A percentile compares a stretch with the other conserved stretches of the same genome.
Evolutionary conservation across 2,113 vertebrate species (phyloP).

Genomic region (Aspiorhynchus laticeps): DNA sequence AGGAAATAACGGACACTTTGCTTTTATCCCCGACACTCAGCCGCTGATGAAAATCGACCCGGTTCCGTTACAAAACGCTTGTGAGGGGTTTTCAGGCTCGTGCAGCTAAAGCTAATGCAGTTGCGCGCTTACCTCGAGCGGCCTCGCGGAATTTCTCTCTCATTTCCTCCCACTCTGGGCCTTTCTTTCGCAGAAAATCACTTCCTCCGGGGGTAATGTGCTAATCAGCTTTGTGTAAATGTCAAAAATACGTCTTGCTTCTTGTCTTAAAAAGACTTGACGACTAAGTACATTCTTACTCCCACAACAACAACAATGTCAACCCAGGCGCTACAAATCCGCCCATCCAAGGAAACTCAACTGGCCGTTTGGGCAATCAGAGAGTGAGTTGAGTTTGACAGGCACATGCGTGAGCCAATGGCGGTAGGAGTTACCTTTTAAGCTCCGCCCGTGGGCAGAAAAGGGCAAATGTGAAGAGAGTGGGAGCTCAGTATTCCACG

Average conservation of each 20-base stretch:
- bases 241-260: constrained; percentile 29
- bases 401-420: constrained; percentile 63
- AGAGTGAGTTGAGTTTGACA: constrained; percentile 12
- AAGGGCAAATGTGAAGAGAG: constrained; percentile 9
- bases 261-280: constrained; percentile 60
- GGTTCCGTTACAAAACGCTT: constrained; percentile 37
- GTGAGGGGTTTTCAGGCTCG: background rate
- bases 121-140: constrained; percentile 73
- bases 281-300: constrained; percentile 79
- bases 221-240: constrained; percentile 51
- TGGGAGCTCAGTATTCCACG: constrained; percentile 11
- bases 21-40: background rate
- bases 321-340: constrained; percentile 59
- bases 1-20: background rate
- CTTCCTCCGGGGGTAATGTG: background rate
- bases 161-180: constrained; percentile 63
- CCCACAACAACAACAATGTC: constrained; percentile 82
- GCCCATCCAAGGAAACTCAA: constrained; percentile 55
- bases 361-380: constrained; percentile 41
- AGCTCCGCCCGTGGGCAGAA: background rate
- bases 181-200: constrained; percentile 7
- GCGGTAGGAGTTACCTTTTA: accelerated
- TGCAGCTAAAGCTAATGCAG: constrained; percentile 50
- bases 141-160: constrained; percentile 65
- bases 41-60: background rate